phyloP scores from a whole-genome alignment of 2,113 vertebrate species.

The Barbus barbus region DNA sequence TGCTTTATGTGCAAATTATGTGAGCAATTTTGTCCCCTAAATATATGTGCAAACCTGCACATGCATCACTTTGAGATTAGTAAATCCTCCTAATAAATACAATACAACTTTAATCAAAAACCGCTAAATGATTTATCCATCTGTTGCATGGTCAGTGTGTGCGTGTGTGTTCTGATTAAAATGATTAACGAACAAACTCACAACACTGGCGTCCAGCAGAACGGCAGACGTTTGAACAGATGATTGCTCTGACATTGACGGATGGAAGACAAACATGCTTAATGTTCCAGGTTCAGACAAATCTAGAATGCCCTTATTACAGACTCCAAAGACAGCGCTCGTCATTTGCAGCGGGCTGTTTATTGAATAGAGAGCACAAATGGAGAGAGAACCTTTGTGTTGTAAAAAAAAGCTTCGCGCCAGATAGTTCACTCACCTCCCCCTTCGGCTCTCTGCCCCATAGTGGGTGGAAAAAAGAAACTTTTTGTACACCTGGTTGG shows the following conservation, averaged over 20 bases:
- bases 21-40: neutral
- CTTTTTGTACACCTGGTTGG: constrained; percentile 50
- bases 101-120: constrained; percentile 21
- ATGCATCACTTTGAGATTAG: constrained; percentile 48
- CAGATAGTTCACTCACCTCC: constrained; percentile 44
- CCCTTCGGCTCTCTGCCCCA: neutral
- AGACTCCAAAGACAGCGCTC: constrained; percentile 17
- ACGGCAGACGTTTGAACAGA: constrained; percentile 66
- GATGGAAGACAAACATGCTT: constrained; percentile 55
- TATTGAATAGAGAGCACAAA: constrained; percentile 17
- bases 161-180: constrained; percentile 28
- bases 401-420: constrained; percentile 26
- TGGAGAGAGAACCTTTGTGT: neutral
- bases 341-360: neutral
- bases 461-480: constrained; percentile 8
- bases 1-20: neutral
- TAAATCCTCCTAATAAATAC: constrained; percentile 60
- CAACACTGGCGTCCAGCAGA: constrained; percentile 49
- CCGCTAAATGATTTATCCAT: neutral
- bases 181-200: constrained; percentile 42
- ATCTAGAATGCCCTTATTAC: constrained; percentile 40
- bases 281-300: constrained; percentile 37
- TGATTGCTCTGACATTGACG: constrained; percentile 64
- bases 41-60: neutral
- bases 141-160: constrained; percentile 14